Conservation (phyloP, 2,797 vertebrate genomes). For the Scolopax bukidnonensis region DNA sequence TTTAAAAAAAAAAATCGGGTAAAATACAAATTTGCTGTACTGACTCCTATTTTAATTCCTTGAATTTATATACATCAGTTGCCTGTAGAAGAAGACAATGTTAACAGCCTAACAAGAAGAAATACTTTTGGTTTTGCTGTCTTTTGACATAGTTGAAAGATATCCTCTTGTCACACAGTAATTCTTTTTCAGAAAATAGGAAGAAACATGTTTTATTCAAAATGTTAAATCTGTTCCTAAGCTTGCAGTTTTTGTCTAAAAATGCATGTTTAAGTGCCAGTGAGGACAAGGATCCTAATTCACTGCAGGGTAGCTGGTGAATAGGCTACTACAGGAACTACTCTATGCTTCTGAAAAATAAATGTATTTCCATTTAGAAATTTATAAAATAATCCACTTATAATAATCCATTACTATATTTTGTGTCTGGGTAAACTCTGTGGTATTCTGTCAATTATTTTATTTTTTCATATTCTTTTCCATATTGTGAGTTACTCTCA, state of each 20-base stretch:
- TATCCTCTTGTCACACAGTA: not conserved
- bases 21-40: not conserved
- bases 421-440: not conserved
- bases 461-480: not conserved
- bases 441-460: not conserved
- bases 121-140: not conserved
- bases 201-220: not conserved
- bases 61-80: not conserved
- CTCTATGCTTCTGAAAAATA: not conserved
- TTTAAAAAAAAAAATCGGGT: not conserved
- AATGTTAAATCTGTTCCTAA: not conserved
- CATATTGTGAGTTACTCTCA: not conserved
- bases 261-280: conserved; percentile 33
- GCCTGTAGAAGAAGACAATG: not conserved
- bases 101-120: not conserved
- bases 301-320: not conserved
- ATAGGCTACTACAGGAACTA: not conserved
- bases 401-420: not conserved
- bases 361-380: not conserved
- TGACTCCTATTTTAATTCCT: not conserved
- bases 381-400: not conserved
- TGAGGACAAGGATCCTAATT: conserved; percentile 15
- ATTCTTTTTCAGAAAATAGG: not conserved
- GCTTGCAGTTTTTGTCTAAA: not conserved
- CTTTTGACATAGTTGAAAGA: not conserved